Evolutionary conservation across 2,113 vertebrate genomes (phyloP), one percentile per base, ranked within the genome.

Genomic region (Varanus komodoensis): DNA sequence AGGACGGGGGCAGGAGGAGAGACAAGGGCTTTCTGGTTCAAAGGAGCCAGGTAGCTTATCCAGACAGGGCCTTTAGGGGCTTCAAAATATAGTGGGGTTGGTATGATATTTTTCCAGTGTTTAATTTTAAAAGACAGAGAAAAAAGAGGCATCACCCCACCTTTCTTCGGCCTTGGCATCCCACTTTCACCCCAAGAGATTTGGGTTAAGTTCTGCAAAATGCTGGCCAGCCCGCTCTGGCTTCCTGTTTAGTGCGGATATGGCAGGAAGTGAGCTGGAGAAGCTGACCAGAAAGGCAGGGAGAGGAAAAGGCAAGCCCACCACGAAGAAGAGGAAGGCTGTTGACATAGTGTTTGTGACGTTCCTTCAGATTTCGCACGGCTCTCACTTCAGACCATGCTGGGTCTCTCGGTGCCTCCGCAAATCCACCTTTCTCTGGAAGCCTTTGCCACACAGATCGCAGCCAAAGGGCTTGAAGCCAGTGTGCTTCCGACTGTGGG

Each of bases 391-490:
- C 83, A 99, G 97, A 79, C 98, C 98, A 0, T 99, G 99, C 92
- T 99, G 99, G 0, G 98, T 99, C 96, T 99, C 99, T 84, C 99
- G 98, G 96, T 99, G 99, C 90, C 99, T 97, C 93, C 99, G 96
- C 94, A 99, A 98, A 92, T 99, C 99, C 96, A 99, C 99, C 92
- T 99, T 99, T 27, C 99, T 97, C 91, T 99, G 99, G 97, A 99
- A 99, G 1, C 99, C 99, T 96, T 99, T 99, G 7, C 98, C 98
- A 91, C 99, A 99, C 27, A 99, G 97, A 93, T 99, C 99, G 50
- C 99, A 99, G 87, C 98, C 98, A 19, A 99, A 99, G 11, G 99
- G 99, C 94, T 99, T 99, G 97, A 99, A 99, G 12, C 99, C 99
- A 0, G 99, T 99, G 97, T 99, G 99, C 88, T 99, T 99, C 87